phyloP scores from a whole-genome alignment of 2,797 vertebrate species.

The Oryzias dopingdopingensis region DNA sequence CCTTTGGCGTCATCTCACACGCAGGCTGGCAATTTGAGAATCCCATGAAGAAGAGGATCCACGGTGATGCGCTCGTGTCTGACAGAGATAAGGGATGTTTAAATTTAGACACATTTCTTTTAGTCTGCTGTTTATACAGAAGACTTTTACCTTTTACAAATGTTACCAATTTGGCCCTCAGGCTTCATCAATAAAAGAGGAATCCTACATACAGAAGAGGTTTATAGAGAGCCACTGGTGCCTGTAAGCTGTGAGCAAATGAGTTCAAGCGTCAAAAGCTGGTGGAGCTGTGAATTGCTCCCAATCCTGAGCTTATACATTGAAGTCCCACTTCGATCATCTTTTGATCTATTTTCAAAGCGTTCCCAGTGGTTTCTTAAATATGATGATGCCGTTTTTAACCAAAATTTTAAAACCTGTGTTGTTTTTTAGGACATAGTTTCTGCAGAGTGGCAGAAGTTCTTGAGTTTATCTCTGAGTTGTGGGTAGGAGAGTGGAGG shows the following conservation, averaged over 20 bases:
- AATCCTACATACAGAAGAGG: conserved; percentile 43
- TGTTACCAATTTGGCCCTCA: conserved; percentile 47
- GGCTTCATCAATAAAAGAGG: conserved; percentile 24
- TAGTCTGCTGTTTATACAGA: conserved; percentile 18
- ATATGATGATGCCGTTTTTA: too few species aligned
- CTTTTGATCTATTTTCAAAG: too few species aligned
- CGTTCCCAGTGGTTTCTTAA: too few species aligned
- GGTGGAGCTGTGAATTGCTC: background rate
- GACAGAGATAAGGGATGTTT: conserved; percentile 26
- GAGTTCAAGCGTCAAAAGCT: conserved; percentile 22
- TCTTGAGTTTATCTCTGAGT: too few species aligned
- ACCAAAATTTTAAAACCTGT: too few species aligned
- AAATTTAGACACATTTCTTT: conserved; percentile 9
- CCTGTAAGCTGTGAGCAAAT: conserved; percentile 23
- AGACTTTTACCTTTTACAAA: conserved; percentile 27
- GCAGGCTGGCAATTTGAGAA: conserved; percentile 25
- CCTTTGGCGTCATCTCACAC: conserved; percentile 43
- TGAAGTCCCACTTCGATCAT: too few species aligned
- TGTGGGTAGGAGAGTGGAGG: too few species aligned
- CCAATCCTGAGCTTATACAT: too few species aligned
- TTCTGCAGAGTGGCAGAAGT: too few species aligned
- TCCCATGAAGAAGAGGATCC: conserved; percentile 15
- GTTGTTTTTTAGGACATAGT: too few species aligned
- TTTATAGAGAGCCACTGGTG: background rate
- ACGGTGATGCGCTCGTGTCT: background rate